Evolutionary conservation across 2,888 invertebrate species (phyloP), one percentile per base, ranked within the genome.

Genomic region (Stenodera caucasica): DNA sequence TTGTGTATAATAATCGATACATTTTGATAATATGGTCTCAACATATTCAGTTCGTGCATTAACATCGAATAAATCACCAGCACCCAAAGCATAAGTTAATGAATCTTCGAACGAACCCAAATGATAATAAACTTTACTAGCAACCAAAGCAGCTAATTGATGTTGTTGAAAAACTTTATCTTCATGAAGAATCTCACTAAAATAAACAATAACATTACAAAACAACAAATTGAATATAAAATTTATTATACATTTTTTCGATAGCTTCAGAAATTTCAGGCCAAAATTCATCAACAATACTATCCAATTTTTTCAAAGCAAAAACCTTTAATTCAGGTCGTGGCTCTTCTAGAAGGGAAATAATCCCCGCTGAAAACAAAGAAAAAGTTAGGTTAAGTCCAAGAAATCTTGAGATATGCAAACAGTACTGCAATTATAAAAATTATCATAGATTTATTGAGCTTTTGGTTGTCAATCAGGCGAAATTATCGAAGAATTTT

Each of bases 121-220:
- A 81, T 99, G 98, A 80, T 98, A 98, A 78, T 98, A 98, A 0
- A 98, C 96, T 82, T 99, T 99, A 70, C 98, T 98, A 6, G 97
- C 98, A 5, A 99, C 95, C 70, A 99, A 85, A 29, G 98, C 98
- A 53, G 99, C 98, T 56, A 98, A 82, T 75, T 96, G 91, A 75
- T 94, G 91, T 77, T 97, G 92, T 35, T 88, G 86, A 80, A 99
- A 92, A 35, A 83, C 84, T 75, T 92, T 89, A 77, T 98, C 96
- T 82, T 98, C 98, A 76, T 97, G 94, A 29, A 99, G 84, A 78
- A 95, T 94, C 83, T 99, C 98, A 75, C 89, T 89, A 72, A 53
- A 80, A 75, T 40, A 53, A 57, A 30, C 35, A 49, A 32, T 40
- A 53, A 30, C 29, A 4, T 51, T 8, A 58, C 23, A 15, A 51